Evolutionary conservation across 1,140 invertebrate species (phyloP).

Genomic region (Physella acuta): DNA sequence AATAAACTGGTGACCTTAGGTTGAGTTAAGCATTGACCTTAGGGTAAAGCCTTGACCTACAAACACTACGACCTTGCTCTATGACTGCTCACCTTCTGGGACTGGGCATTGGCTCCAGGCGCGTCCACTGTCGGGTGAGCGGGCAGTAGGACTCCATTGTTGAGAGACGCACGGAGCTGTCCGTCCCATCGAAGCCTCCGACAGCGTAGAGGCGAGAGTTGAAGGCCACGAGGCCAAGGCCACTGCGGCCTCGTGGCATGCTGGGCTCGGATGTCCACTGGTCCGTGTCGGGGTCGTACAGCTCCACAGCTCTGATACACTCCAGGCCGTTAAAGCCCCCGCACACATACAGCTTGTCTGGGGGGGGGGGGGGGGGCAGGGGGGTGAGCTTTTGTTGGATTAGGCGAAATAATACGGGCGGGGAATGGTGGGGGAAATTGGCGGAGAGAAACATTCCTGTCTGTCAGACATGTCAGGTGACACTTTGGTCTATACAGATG

Average conservation of each 20-base stretch:
- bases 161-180: conserved; percentile 70
- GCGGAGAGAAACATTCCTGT: too few species aligned
- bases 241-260: conserved; percentile 77
- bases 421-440: too few species aligned
- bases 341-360: conserved; percentile 26
- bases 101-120: conserved; percentile 69
- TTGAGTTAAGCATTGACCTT: too few species aligned
- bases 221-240: conserved; percentile 23
- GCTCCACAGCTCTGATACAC: conserved; percentile 56
- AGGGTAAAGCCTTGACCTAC: too few species aligned
- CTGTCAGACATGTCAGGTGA: too few species aligned
- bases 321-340: conserved; percentile 61
- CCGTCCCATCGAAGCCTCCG: conserved; percentile 83
- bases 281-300: conserved; percentile 68
- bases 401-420: too few species aligned
- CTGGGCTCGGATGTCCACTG: conserved; percentile 70
- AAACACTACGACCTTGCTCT: too few species aligned
- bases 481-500: too few species aligned
- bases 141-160: conserved; percentile 83
- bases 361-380: too few species aligned
- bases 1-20: background rate
- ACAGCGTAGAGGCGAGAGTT: conserved; percentile 55
- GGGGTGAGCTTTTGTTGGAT: too few species aligned
- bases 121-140: conserved; percentile 78
- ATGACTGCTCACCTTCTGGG: conserved; percentile 58